Base-by-base conservation (phyloP, 2,888 invertebrate genomes). In the Podotricha telesiphe region DNA sequence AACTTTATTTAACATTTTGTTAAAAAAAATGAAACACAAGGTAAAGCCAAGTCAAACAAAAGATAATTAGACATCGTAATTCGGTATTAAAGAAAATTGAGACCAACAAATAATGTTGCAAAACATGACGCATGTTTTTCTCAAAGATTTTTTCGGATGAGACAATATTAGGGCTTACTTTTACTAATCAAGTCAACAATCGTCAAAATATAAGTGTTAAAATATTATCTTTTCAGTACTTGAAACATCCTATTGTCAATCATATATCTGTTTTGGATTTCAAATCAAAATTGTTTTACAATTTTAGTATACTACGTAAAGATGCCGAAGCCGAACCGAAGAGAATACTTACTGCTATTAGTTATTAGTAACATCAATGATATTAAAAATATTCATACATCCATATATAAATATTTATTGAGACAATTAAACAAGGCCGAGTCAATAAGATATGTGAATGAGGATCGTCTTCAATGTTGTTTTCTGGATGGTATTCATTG, bases 401-500 rank as follows among this genome's bases (percentile, higher is more conserved):
- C 17, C 47, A 51, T 61, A 67, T 53, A 66, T 59, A 62, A 65
- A 61, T 45, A 67, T 65, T 72, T 62, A 73, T 72, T 63, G 68
- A 70, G 58, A 65, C 75, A 73, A 73, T 71, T 72, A 72, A 53
- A 69, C 64, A 61, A 71, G 73, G 75, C 64, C 75, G 48, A 73
- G 64, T 65, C 73, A 72, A 72, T 73, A 65, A 69, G 34, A 67
- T 37, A 59, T 62, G 65, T 69, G 28, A 65, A 34, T 42, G 56
- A 53, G 22, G 34, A 47, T 22, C 15, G 50, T 62, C 55, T 48
- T 50, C 65, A 28, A 51, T 67, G 55, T 53, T 10, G 47, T 64
- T 56, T 66, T 71, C 56, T 62, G 40, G 55, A 59, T 48, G 48
- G 37, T 62, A 37, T 37, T 48, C 17, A 11, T 17, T n/a, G 42